phyloP scores from a whole-genome alignment of 1,140 invertebrate species.

The Hycleus phaleratus region DNA sequence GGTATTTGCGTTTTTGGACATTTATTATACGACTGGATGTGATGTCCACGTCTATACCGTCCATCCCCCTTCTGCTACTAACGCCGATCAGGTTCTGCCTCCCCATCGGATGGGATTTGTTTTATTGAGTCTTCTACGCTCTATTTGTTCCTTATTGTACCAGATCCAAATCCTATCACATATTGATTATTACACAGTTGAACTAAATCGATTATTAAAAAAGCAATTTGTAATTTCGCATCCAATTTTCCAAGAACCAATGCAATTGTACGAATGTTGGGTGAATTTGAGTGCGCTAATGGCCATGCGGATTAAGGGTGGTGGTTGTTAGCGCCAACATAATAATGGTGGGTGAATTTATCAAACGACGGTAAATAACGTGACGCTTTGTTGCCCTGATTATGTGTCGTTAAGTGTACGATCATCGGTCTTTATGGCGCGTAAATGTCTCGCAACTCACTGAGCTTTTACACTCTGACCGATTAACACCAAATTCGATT shows the following conservation, averaged over 20 bases:
- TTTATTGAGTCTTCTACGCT: slow-evolving; percentile 35
- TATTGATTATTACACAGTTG: slow-evolving; percentile 22
- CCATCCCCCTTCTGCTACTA: slow-evolving; percentile 1
- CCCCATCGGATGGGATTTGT: slow-evolving; percentile 34
- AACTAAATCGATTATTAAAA: too few relatives aligned
- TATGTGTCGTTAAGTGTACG: slow-evolving; percentile 22
- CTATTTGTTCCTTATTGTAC: slow-evolving; percentile 36
- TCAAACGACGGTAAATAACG: slow-evolving; percentile 24
- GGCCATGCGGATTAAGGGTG: too few relatives aligned
- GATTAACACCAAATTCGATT: slow-evolving; percentile 15
- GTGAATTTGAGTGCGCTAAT: too few relatives aligned
- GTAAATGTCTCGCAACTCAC: slow-evolving; percentile 16
- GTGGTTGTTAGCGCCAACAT: too few relatives aligned
- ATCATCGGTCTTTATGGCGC: slow-evolving; percentile 28
- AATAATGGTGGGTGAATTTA: slow-evolving; percentile 17
- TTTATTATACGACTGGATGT: slow-evolving; percentile 31
- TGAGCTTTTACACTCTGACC: neutral
- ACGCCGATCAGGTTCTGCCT: slow-evolving; percentile 4
- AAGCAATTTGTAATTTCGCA: too few relatives aligned
- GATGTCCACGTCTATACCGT: slow-evolving; percentile 8
- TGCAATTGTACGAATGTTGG: too few relatives aligned
- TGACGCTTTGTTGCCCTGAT: slow-evolving; percentile 23
- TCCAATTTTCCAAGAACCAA: too few relatives aligned
- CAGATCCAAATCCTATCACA: slow-evolving; percentile 27
- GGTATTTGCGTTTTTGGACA: slow-evolving; percentile 39